These are phyloP conservation scores for Oreohelix idahoensis DNA, from an alignment of 1,140 invertebrate species.

Conservation along the genomic window DNA sequence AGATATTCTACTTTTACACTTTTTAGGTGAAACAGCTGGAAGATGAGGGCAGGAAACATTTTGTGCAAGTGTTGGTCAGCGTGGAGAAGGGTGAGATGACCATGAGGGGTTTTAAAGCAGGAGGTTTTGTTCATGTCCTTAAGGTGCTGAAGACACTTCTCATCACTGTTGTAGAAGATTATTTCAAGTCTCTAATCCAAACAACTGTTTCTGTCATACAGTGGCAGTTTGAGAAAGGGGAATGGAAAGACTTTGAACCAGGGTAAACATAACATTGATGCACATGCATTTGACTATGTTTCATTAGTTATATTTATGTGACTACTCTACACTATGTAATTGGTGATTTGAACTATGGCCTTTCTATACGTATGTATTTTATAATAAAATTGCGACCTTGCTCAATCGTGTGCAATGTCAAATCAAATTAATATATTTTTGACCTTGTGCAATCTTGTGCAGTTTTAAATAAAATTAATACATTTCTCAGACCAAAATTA, in stretches of 20 bases:
- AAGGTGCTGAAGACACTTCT: neutral
- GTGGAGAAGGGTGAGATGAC: neutral
- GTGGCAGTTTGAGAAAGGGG: neutral
- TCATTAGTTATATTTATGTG: too few species aligned
- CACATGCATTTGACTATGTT: too few species aligned
- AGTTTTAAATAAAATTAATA: too few species aligned
- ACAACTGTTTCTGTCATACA: neutral
- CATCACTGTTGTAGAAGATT: neutral
- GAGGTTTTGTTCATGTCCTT: neutral
- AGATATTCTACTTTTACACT: neutral
- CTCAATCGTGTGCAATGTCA: too few species aligned
- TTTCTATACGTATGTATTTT: too few species aligned
- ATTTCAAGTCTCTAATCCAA: neutral
- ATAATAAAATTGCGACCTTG: too few species aligned
- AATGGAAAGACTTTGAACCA: slow-evolving; percentile 22
- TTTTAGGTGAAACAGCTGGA: neutral
- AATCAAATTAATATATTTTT: too few species aligned
- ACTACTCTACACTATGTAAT: too few species aligned
- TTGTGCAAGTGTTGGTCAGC: neutral
- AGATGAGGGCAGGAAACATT: neutral
- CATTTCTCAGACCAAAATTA: too few species aligned
- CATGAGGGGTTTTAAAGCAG: neutral
- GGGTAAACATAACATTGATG: too few species aligned
- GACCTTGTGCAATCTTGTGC: too few species aligned
- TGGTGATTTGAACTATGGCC: too few species aligned